Base-by-base conservation (phyloP, 2,888 invertebrate genomes). In the Seira musarum region DNA sequence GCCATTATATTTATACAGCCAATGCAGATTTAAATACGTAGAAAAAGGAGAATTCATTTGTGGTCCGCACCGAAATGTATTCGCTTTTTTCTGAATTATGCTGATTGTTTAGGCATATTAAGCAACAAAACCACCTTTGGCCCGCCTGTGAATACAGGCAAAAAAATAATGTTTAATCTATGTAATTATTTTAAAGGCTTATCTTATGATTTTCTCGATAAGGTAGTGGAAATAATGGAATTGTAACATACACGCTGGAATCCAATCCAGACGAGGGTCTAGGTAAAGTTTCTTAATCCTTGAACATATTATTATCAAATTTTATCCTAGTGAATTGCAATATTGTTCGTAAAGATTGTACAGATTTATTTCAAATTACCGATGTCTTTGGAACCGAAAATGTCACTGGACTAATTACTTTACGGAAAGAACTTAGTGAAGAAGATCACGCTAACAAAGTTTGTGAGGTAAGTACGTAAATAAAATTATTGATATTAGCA, bases 151-250 rank as follows among this genome's bases (percentile, higher is more conserved):
- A n/a, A n/a, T n/a, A n/a, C n/a, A n/a, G n/a, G n/a, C n/a, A n/a
- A n/a, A n/a, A n/a, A n/a, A 5, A 40, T 40, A 40, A 40, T 40
- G 13, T 40, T 8, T 40, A 40, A 13, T 40, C 13, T 40, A n/a
- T n/a, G n/a, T 40, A 8, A 40, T 40, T 40, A 13, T 40, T 40
- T 13, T 40, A 40, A 40, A 40, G 13, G 40, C 6, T 40, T 13
- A 40, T 40, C 40, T n/a, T 40, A 40, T 40, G 13, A 40, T 40
- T 13, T 8, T 67, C 49, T 2, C 15, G 21, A 22, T 49, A 21
- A 67, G 67, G 46, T 5, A 30, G 6, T 8, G 49, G 49, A 1
- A n/a, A 60, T 13, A 53, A 57, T 25, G 69, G 57, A 69, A 2
- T 19, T 1, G 69, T 69, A 5, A 24, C 6, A 0, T 69, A 69